Base-by-base conservation (phyloP, 1,140 invertebrate genomes). In the Hycleus cichorii region DNA sequence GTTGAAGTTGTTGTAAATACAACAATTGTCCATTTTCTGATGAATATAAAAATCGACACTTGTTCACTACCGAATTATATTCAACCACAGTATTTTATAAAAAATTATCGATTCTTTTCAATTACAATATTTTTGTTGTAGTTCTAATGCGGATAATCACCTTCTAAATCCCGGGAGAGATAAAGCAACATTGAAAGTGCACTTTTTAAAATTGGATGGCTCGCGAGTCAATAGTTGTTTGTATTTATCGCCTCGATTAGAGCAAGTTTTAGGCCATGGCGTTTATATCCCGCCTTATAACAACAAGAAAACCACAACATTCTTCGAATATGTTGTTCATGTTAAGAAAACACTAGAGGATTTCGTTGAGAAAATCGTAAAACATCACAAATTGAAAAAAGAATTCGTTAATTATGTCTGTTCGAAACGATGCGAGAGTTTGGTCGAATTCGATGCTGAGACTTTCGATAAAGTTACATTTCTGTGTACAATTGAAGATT, bases 401-500 rank as follows among this genome's bases (percentile, higher is more conserved):
- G 54, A 70, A 39, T 75, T 64, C 53, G 55, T 73, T 24, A 62
- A 57, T 12, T 49, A 57, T 25, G 56, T 75, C 24, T 58, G 69
- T n/a, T 61, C 64, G 10, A 39, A 56, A n/a, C 64, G 68, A 56
- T 53, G 60, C 5, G 44, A 50, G 44, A 65, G 60, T 47, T 60
- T 74, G 39, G 42, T 75, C 4, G 72, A 74, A 64, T 74, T 72
- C 62, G 71, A 75, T 57, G 57, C 54, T 51, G 47, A 58, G 12
- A 59, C 57, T n/a, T 72, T 69, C 48, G 62, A 57, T 38, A 68
- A 67, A 57, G 64, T 66, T 18, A 59, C 39, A 11, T 68, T 75
- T 39, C 40, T 74, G 18, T 67, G 62, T 43, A 63, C 72, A 43
- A 49, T 62, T 6, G 63, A 69, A 39, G 64, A 68, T 42, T 69